A percentile compares a stretch with the other conserved stretches of the same genome.
phyloP scores from a whole-genome alignment of 2,797 vertebrate genomes.

The Phrynocephalus forsythii region DNA sequence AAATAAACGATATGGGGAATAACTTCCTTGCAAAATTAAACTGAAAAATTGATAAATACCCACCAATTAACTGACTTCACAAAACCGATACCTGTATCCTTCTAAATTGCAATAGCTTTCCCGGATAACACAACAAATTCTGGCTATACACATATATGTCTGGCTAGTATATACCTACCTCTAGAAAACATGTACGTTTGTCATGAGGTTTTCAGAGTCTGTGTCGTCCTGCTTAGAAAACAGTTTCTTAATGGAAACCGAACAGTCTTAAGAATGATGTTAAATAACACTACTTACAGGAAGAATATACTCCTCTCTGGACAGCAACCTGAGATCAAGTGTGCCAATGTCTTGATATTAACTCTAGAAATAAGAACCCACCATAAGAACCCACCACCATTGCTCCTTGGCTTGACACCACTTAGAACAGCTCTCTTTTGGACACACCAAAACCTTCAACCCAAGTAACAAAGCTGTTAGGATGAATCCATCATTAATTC shows the following conservation, averaged over 20 bases:
- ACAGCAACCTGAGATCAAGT: constrained; percentile 40
- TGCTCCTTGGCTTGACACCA: background rate
- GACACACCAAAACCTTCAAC: background rate
- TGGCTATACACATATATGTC: constrained; percentile 44
- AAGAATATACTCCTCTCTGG: constrained; percentile 46
- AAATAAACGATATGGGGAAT: background rate
- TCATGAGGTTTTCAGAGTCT: constrained; percentile 54
- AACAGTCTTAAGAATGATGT: constrained; percentile 48
- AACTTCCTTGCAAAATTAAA: background rate
- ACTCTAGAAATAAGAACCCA: background rate
- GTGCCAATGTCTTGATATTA: constrained; percentile 39
- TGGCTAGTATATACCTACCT: constrained; percentile 60
- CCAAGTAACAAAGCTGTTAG: background rate
- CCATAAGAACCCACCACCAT: background rate
- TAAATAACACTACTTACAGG: constrained; percentile 59
- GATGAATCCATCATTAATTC: background rate
- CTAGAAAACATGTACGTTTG: constrained; percentile 51
- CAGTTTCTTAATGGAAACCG: constrained; percentile 63
- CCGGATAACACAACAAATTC: constrained; percentile 37
- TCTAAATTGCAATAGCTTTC: background rate
- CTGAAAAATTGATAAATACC: background rate
- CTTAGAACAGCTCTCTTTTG: background rate
- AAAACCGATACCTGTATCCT: background rate
- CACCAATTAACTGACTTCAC: no score
- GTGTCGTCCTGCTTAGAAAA: constrained; percentile 54